Conservation (phyloP, 2,797 vertebrate genomes). For the Heteromormyrus szaboi region DNA sequence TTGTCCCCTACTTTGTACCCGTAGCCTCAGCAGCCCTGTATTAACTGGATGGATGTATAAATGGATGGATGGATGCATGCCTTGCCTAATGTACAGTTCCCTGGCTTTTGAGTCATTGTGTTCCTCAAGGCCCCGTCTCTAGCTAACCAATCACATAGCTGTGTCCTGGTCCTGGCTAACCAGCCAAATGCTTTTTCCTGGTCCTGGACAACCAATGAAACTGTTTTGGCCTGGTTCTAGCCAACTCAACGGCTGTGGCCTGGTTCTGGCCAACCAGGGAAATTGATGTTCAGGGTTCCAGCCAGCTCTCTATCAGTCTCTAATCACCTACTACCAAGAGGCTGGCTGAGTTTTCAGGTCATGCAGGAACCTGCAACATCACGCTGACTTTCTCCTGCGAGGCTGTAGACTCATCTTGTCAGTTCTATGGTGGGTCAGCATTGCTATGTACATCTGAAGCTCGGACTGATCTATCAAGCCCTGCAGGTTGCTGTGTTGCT, state of each 20-base stretch:
- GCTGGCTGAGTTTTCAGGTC: neutral
- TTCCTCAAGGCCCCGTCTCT: neutral
- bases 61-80: neutral
- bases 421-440: neutral
- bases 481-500: neutral
- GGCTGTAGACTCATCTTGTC: neutral
- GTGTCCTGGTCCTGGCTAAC: neutral
- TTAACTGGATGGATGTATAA: too few relatives aligned
- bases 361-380: neutral
- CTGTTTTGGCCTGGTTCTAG: neutral
- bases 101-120: neutral
- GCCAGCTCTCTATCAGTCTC: neutral
- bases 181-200: too few relatives aligned
- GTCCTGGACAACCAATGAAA: neutral
- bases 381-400: neutral
- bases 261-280: neutral
- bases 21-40: too few relatives aligned
- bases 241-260: neutral
- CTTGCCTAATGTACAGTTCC: neutral
- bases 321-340: neutral
- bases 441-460: neutral
- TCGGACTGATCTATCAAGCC: neutral
- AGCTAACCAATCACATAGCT: neutral
- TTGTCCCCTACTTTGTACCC: too few relatives aligned
- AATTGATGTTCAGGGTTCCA: neutral